Percentiles rank a stretch among this genome's conserved stretches.
Evolutionary conservation across 2,113 vertebrate genomes (phyloP).

Genomic region (Pseudorectes ferrugineus): DNA sequence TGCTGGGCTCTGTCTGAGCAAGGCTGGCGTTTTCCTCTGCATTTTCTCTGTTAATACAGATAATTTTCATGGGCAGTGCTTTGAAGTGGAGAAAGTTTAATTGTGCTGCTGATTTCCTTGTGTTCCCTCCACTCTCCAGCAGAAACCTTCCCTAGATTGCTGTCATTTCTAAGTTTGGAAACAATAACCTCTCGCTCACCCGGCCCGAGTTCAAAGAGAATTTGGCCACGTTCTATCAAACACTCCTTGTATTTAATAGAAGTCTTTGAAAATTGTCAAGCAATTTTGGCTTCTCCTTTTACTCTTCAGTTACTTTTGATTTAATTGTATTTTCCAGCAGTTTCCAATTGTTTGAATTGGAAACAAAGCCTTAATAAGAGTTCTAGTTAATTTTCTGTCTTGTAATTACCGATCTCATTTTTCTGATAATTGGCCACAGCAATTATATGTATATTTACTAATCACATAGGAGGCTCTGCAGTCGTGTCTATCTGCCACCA

Average conservation of each 20-base stretch:
- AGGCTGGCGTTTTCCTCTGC: not conserved
- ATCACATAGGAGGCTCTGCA: constrained; percentile 80
- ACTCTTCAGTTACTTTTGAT: constrained; percentile 71
- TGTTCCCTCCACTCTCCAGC: constrained; percentile 25
- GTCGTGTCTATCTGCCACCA: constrained; percentile 77
- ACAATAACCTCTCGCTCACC: not conserved
- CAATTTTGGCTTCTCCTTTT: constrained; percentile 51
- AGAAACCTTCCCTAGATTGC: constrained; percentile 24
- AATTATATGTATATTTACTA: constrained; percentile 99
- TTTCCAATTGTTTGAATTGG: constrained; percentile 78
- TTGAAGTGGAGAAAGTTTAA: constrained; percentile 51
- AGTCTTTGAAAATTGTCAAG: constrained; percentile 6
- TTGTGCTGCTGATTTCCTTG: constrained; percentile 20
- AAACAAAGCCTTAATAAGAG: constrained; percentile 95
- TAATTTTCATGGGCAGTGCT: not conserved
- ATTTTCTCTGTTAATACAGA: not conserved
- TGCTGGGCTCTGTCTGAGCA: not conserved
- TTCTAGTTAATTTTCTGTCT: constrained; percentile 94
- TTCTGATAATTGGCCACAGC: constrained; percentile 98
- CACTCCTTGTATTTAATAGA: not conserved
- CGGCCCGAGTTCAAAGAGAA: constrained; percentile 21
- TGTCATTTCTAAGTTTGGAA: constrained; percentile 45
- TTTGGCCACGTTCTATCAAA: not conserved
- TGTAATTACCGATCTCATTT: constrained; percentile 99
- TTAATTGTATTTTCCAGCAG: constrained; percentile 76